These are phyloP conservation scores for Myiagra hebetior DNA, from an alignment of 2,113 vertebrate genomes.

Conservation along the genomic window DNA sequence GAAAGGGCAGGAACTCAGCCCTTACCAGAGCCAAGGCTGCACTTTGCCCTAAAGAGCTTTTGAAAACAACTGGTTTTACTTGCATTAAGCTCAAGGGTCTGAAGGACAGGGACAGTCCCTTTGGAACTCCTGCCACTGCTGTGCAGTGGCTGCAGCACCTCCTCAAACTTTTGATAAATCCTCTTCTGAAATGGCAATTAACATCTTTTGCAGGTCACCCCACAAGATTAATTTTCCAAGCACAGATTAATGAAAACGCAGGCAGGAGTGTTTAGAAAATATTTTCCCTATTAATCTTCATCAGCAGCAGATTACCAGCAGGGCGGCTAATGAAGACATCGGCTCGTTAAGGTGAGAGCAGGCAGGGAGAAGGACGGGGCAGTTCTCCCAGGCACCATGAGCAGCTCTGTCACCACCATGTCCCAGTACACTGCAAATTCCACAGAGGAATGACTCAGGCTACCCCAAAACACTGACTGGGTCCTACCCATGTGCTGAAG, in stretches of 20 bases:
- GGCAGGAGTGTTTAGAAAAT: constrained; percentile 59
- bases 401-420: background rate
- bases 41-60: background rate
- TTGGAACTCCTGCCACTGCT: background rate
- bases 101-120: background rate
- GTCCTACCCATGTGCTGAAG: background rate
- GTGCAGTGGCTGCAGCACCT: background rate
- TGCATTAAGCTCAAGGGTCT: background rate
- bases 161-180: constrained; percentile 45
- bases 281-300: constrained; percentile 73
- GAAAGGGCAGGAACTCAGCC: background rate
- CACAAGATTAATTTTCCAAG: constrained; percentile 60
- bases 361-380: background rate
- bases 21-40: background rate
- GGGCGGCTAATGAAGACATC: constrained; percentile 47
- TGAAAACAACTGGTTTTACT: background rate
- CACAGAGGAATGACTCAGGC: background rate
- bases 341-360: background rate
- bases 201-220: constrained; percentile 56
- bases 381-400: background rate
- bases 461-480: background rate
- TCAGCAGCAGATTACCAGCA: constrained; percentile 35
- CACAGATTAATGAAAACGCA: constrained; percentile 60
- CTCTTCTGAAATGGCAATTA: constrained; percentile 41
- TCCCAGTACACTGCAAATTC: background rate